Evolutionary conservation across 2,888 invertebrate species (phyloP).

Genomic region (Heliconius erato): DNA sequence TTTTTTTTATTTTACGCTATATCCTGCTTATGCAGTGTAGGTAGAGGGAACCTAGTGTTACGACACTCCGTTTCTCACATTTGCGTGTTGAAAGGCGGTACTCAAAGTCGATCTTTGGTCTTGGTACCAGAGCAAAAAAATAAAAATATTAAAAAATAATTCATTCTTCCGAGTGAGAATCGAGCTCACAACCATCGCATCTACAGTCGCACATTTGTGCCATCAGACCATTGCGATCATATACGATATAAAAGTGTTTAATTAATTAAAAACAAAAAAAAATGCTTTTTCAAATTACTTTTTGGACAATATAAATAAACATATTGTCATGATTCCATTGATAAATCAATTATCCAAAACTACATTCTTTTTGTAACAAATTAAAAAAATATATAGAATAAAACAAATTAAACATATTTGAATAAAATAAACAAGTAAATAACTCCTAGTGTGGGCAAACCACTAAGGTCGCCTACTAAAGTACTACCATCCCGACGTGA

Average conservation of each 20-base stretch:
- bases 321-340: not conserved
- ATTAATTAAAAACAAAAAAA: too few relatives aligned
- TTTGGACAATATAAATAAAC: not conserved
- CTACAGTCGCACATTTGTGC: too few relatives aligned
- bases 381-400: not conserved
- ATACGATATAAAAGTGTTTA: too few relatives aligned
- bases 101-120: too few relatives aligned
- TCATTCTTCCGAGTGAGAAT: too few relatives aligned
- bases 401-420: not conserved
- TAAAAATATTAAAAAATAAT: not conserved
- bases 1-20: not conserved
- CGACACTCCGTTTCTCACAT: too few relatives aligned
- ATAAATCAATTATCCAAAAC: too few relatives aligned
- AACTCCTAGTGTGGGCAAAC: conserved; percentile 12
- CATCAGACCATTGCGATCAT: too few relatives aligned
- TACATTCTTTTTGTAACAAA: not conserved
- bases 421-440: not conserved
- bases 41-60: too few relatives aligned
- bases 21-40: too few relatives aligned
- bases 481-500: conserved; percentile 44
- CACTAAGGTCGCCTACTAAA: conserved; percentile 41
- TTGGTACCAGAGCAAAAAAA: not conserved
- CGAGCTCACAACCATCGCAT: too few relatives aligned
- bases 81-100: too few relatives aligned
- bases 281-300: not conserved